These are phyloP conservation scores for Augochlorella aurata DNA, from an alignment of 2,888 invertebrate species.

Conservation along the genomic window DNA sequence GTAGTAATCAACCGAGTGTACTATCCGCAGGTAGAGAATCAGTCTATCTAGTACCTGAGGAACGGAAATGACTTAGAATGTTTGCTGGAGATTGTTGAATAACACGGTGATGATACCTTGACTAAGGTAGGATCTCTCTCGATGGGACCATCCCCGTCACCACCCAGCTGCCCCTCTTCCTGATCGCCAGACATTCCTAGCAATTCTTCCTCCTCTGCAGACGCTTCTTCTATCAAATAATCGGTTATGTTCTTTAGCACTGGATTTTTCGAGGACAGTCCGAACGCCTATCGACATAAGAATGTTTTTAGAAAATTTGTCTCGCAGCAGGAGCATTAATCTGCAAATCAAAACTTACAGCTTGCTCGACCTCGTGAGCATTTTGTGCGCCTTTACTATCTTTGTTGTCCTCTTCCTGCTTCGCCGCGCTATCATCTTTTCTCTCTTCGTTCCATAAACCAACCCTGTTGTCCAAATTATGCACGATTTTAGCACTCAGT, in stretches of 20 bases:
- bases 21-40: slow-evolving; percentile 95
- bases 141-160: slow-evolving; percentile 83
- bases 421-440: slow-evolving; percentile 73
- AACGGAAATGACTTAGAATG: slow-evolving; percentile 10
- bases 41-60: slow-evolving; percentile 87
- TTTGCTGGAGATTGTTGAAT: not conserved
- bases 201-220: slow-evolving; percentile 98
- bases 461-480: slow-evolving; percentile 93
- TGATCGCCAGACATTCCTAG: slow-evolving; percentile 86
- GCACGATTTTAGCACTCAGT: slow-evolving; percentile 94
- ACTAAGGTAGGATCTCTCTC: slow-evolving; percentile 89
- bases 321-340: not conserved
- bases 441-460: slow-evolving; percentile 88
- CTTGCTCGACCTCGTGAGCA: slow-evolving; percentile 74
- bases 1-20: slow-evolving; percentile 99
- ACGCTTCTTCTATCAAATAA: slow-evolving; percentile 98
- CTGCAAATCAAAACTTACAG: slow-evolving; percentile 62
- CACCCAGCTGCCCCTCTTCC: slow-evolving; percentile 83
- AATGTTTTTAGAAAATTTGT: not conserved
- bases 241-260: slow-evolving; percentile 98
- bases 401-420: slow-evolving; percentile 68
- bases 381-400: slow-evolving; percentile 70
- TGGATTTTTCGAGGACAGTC: slow-evolving; percentile 93
- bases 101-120: slow-evolving; percentile 82
- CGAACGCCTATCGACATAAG: slow-evolving; percentile 83